These are phyloP conservation scores for Drosophila repletoides DNA, from an alignment of 1,140 invertebrate genomes.

Conservation along the genomic window DNA sequence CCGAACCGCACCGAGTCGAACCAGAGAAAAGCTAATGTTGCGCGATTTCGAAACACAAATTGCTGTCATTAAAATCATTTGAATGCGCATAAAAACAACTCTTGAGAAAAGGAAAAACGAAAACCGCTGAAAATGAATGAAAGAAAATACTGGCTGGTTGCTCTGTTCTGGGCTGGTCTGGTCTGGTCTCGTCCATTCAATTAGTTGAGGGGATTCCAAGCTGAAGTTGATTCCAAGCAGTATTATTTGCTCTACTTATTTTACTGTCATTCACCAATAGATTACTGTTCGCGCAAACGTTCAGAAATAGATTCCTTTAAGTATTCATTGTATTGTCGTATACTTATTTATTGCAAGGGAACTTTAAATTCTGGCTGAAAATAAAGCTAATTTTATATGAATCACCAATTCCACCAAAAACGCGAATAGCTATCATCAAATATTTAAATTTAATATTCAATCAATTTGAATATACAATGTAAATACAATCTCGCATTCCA, in stretches of 20 bases:
- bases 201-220: slow-evolving; percentile 35
- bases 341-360: too few species aligned
- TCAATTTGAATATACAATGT: too few species aligned
- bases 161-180: too few species aligned
- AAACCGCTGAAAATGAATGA: slow-evolving; percentile 7
- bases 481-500: too few species aligned
- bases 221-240: slow-evolving; percentile 2
- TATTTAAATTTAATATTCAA: too few species aligned
- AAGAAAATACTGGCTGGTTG: slow-evolving; percentile 23
- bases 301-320: too few species aligned
- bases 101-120: slow-evolving; percentile 7
- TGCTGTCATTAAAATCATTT: slow-evolving; percentile 80
- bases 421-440: too few species aligned
- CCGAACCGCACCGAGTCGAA: too few species aligned
- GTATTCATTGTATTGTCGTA: too few species aligned
- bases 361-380: not conserved
- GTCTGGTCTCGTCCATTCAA: slow-evolving; percentile 51
- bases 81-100: slow-evolving; percentile 67
- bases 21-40: slow-evolving; percentile 65
- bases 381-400: too few species aligned
- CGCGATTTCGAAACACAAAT: slow-evolving; percentile 78
- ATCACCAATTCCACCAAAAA: too few species aligned
- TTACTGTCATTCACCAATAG: slow-evolving; percentile 10
- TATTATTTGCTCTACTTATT: slow-evolving; percentile 12
- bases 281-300: slow-evolving; percentile 10